These are phyloP conservation scores for Drosophila orosa DNA, from an alignment of 1,140 invertebrate species.

Conservation along the genomic window DNA sequence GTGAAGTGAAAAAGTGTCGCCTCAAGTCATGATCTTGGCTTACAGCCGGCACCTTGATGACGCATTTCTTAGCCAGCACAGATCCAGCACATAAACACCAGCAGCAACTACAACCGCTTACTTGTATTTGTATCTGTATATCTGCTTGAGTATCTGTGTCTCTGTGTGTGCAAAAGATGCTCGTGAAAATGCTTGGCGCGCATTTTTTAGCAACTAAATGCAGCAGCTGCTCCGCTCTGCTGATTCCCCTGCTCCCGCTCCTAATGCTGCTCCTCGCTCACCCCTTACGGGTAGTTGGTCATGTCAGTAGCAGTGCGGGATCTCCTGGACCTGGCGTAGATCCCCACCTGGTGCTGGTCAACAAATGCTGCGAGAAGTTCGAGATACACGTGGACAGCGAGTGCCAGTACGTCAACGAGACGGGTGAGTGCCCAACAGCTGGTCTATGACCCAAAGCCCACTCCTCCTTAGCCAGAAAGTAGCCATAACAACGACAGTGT, in stretches of 20 bases:
- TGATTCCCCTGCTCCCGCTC: constrained; percentile 19
- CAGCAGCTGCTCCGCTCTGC: constrained; percentile 60
- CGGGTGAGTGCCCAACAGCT: constrained; percentile 73
- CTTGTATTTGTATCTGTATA: constrained; percentile 23
- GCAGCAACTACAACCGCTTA: constrained; percentile 17
- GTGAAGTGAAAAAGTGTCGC: constrained; percentile 25
- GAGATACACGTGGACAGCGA: constrained; percentile 89
- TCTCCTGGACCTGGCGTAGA: constrained; percentile 24
- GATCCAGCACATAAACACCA: constrained; percentile 38
- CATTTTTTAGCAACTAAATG: constrained; percentile 54
- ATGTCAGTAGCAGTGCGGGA: constrained; percentile 50
- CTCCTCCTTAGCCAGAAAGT: constrained; percentile 11
- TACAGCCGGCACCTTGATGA: constrained; percentile 74
- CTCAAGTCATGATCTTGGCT: constrained; percentile 69
- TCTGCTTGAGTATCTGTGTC: constrained; percentile 22
- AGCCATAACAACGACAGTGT: constrained; percentile 24
- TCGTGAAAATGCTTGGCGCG: constrained; percentile 70
- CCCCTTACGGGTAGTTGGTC: constrained; percentile 9
- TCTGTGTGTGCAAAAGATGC: constrained; percentile 51
- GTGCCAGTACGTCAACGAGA: constrained; percentile 87
- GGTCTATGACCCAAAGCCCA: constrained; percentile 8
- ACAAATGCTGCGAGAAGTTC: constrained; percentile 91
- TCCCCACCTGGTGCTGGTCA: constrained; percentile 84
- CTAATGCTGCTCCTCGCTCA: constrained; percentile 9
- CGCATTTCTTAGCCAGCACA: constrained; percentile 56